These are phyloP conservation scores for Drepana arcuata DNA, from an alignment of 1,140 invertebrate genomes.

Conservation along the genomic window DNA sequence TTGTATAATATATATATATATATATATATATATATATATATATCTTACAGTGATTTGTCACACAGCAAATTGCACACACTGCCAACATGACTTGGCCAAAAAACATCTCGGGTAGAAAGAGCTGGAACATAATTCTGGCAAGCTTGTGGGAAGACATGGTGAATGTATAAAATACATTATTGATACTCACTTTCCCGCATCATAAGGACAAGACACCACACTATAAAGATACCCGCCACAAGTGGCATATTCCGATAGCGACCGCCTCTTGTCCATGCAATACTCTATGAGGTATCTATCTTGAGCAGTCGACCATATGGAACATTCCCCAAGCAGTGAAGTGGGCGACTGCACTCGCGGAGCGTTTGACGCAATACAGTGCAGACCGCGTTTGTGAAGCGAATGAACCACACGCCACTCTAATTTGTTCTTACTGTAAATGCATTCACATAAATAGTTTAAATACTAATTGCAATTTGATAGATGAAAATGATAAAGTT, in stretches of 20 bases:
- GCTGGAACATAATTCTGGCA: too few species aligned
- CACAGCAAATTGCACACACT: too few species aligned
- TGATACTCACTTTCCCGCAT: constrained; percentile 74
- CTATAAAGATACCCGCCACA: constrained; percentile 79
- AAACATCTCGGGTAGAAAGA: too few species aligned
- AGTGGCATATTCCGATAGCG: constrained; percentile 72
- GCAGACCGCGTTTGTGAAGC: constrained; percentile 37
- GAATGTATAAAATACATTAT: too few species aligned
- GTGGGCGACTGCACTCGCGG: constrained; percentile 24
- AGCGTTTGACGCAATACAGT: constrained; percentile 34
- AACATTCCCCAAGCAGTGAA: constrained; percentile 8
- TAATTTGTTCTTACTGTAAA: constrained; percentile 45
- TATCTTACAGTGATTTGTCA: too few species aligned
- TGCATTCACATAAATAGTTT: too few species aligned
- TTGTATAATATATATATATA: too few species aligned
- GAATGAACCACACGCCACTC: constrained; percentile 32
- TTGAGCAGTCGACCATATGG: constrained; percentile 76
- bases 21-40: too few species aligned
- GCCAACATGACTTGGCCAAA: too few species aligned
- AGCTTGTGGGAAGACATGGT: too few species aligned
- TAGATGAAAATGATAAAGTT: too few species aligned
- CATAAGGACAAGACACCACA: constrained; percentile 77
- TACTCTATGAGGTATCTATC: constrained; percentile 77
- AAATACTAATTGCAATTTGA: too few species aligned
- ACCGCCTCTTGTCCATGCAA: constrained; percentile 46